Base-by-base conservation (phyloP, 1,140 invertebrate species). In the Cydia fagiglandana region DNA sequence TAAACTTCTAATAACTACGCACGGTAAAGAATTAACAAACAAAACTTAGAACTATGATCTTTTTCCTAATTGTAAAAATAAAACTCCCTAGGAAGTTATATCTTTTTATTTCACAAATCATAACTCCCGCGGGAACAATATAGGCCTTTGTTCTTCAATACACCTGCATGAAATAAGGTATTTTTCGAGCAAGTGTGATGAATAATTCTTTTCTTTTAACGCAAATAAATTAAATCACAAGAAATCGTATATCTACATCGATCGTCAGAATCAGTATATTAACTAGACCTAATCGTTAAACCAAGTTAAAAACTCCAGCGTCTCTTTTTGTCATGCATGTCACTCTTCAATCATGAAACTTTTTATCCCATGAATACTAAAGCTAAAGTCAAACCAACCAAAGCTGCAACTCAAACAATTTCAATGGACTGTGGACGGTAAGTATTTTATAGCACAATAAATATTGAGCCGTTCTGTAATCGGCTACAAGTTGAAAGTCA, bases 401-500 rank as follows among this genome's bases (percentile, higher is more conserved):
- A 73, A 77, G 77, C 77, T 68, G 17, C 4, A 81, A 81, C 66
- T 81, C 77, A 81, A 79, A 81, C 80, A 81, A 28, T 38, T 70
- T 68, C 47, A 17, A 74, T 77, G 79, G 76, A 73, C 75, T 74
- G 76, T 75, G 30, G 68, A 53, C 74, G 17, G 45, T 66, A 45
- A 70, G 34, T 70, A 70, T 70, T 30, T 34, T 38, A 70, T 70
- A n/a, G 66, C 34, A 41, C 66, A 41, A 70, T 70, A 41, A 70
- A 70, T 70, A 70, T 70, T 70, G 66, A 70, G 30, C 66, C 38
- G 6, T 17, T 70, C 66, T 20, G 30, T 17, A 41, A 70, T n/a
- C 66, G 30, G 34, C 66, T 70, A 17, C 15, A 38, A 70, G 66
- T 38, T 38, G 34, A 17, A 70, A 41, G 66, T 70, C 66, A 70